phyloP scores from a whole-genome alignment of 2,113 vertebrate species.

The Macquaria australasica region DNA sequence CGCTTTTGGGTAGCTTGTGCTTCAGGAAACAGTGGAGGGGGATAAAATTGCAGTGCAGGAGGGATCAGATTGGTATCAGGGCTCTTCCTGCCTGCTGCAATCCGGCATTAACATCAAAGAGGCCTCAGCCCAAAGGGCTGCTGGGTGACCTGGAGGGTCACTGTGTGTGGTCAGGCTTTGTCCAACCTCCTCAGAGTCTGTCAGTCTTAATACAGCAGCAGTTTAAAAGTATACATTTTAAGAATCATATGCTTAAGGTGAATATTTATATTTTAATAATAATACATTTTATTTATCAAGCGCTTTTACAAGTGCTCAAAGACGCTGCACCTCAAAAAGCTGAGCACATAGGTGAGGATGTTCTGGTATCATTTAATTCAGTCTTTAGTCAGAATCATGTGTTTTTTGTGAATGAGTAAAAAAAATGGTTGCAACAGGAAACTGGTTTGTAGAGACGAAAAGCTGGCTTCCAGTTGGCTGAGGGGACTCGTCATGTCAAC shows the following conservation, averaged over 20 bases:
- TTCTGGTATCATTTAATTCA: not conserved
- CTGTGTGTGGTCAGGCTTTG: slow-evolving; percentile 50
- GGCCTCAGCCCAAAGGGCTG: slow-evolving; percentile 37
- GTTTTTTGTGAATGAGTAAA: not conserved
- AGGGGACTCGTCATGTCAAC: not conserved
- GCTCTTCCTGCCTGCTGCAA: slow-evolving; percentile 59
- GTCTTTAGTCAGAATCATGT: not conserved
- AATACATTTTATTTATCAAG: too few relatives aligned
- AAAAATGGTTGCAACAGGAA: not conserved
- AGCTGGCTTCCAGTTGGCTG: not conserved
- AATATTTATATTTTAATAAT: not conserved
- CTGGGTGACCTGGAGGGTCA: slow-evolving; percentile 48
- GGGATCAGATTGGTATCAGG: slow-evolving; percentile 56
- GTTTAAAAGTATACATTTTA: not conserved
- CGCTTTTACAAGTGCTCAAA: too few relatives aligned
- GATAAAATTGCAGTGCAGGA: slow-evolving; percentile 53
- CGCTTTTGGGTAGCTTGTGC: slow-evolving; percentile 7
- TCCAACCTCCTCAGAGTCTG: slow-evolving; percentile 23
- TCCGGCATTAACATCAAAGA: slow-evolving; percentile 61
- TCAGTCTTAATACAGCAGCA: slow-evolving; percentile 11
- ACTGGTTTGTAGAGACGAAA: not conserved
- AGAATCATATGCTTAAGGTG: not conserved
- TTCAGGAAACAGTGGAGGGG: slow-evolving; percentile 42
- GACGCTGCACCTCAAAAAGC: not conserved
- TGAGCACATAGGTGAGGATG: not conserved